Percentiles rank a stretch among this genome's conserved stretches.
Evolutionary conservation across 2,797 vertebrate genomes (phyloP).

Genomic region (Heteromormyrus szaboi): DNA sequence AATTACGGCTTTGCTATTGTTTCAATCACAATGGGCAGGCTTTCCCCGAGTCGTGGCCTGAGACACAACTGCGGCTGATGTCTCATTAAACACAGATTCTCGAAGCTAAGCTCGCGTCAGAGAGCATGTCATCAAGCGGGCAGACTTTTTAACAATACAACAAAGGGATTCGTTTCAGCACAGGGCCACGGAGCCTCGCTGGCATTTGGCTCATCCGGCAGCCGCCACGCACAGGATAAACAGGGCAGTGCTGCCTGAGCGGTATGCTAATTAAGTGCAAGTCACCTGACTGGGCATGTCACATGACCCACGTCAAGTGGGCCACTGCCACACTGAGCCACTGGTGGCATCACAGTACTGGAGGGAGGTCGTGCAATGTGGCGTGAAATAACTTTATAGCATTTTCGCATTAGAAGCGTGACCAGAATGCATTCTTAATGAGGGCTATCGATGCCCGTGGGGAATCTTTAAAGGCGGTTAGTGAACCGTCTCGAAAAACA

Average conservation of each 20-base stretch:
- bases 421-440: conserved; percentile 70
- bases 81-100: conserved; percentile 14
- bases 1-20: conserved; percentile 10
- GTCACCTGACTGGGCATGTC: conserved; percentile 12
- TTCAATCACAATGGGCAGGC: neutral
- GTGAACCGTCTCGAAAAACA: conserved; percentile 47
- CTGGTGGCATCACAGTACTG: conserved; percentile 59
- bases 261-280: conserved; percentile 4
- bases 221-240: neutral
- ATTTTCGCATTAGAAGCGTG: conserved; percentile 68
- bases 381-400: conserved; percentile 74
- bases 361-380: conserved; percentile 66
- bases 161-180: neutral
- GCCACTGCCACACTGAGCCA: conserved; percentile 45
- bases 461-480: conserved; percentile 51
- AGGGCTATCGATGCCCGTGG: conserved; percentile 54
- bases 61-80: neutral
- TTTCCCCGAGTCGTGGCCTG: neutral
- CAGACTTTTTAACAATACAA: neutral
- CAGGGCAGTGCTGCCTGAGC: neutral
- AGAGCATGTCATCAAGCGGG: neutral
- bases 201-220: neutral
- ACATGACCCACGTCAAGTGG: neutral
- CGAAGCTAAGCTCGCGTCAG: neutral
- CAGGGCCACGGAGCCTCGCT: neutral